Percentiles rank a stretch among this genome's conserved stretches.
phyloP scores from a whole-genome alignment of 2,113 vertebrate genomes.

The Cnemophilus loriae region DNA sequence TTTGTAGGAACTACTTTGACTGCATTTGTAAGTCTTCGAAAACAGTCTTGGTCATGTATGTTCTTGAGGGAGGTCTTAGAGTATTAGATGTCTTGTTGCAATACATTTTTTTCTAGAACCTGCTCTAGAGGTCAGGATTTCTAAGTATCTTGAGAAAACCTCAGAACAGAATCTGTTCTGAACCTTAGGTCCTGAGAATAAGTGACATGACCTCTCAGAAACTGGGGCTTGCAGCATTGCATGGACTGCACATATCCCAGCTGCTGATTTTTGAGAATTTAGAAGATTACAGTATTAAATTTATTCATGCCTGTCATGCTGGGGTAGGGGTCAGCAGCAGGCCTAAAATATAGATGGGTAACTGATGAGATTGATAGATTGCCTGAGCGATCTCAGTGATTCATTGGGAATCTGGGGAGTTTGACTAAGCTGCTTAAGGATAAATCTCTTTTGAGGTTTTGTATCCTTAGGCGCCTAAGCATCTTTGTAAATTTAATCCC shows the following conservation, averaged over 20 bases:
- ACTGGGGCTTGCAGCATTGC: neutral
- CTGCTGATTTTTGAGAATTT: neutral
- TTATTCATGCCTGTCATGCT: neutral
- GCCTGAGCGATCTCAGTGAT: neutral
- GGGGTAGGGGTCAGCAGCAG: neutral
- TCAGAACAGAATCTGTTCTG: accelerated
- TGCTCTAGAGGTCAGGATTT: neutral
- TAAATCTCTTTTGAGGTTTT: neutral
- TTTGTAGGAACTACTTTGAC: neutral
- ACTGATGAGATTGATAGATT: neutral
- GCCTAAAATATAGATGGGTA: neutral
- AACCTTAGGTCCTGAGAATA: neutral
- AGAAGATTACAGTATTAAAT: neutral
- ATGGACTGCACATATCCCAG: neutral
- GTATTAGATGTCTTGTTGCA: neutral
- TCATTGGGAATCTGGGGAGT: neutral
- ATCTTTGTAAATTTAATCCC: neutral
- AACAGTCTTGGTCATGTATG: neutral
- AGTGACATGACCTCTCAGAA: neutral
- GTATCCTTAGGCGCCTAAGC: neutral
- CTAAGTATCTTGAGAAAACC: neutral
- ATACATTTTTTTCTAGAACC: neutral
- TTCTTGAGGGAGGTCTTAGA: neutral
- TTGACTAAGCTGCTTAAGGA: neutral
- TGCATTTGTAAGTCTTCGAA: neutral